Conservation (phyloP, 2,113 vertebrate species). For the Tetrax tetrax region DNA sequence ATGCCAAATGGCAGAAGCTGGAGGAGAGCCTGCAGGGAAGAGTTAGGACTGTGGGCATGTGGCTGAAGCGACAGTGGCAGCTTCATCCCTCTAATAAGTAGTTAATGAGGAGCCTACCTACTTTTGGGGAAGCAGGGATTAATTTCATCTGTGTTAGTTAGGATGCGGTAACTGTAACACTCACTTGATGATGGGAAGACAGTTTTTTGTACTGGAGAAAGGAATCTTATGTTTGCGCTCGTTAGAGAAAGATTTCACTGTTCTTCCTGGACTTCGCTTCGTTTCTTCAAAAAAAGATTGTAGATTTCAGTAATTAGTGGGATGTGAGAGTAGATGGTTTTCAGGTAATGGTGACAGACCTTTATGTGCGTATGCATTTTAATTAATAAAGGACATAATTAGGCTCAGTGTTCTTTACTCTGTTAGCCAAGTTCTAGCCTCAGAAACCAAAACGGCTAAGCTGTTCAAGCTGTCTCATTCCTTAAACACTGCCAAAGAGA, state of each 20-base stretch:
- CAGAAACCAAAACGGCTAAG: neutral
- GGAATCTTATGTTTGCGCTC: neutral
- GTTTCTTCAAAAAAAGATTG: neutral
- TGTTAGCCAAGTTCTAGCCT: neutral
- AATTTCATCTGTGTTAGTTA: neutral
- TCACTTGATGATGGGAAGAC: neutral
- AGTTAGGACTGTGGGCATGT: neutral
- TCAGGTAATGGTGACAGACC: neutral
- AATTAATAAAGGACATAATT: neutral
- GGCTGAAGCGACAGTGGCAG: accelerated
- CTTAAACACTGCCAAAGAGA: neutral
- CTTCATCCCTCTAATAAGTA: neutral
- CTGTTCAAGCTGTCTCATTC: neutral
- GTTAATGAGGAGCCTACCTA: neutral
- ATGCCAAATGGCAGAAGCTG: neutral
- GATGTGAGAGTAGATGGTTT: neutral
- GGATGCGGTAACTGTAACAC: neutral
- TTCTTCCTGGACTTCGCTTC: neutral
- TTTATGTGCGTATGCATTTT: neutral
- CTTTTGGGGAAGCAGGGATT: neutral
- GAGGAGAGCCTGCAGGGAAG: neutral
- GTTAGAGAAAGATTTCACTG: neutral
- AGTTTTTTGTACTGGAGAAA: neutral
- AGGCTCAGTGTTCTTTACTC: neutral
- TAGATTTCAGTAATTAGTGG: neutral